Evolutionary conservation across 1,140 invertebrate species (phyloP).

Genomic region (Archivesica marissinica): DNA sequence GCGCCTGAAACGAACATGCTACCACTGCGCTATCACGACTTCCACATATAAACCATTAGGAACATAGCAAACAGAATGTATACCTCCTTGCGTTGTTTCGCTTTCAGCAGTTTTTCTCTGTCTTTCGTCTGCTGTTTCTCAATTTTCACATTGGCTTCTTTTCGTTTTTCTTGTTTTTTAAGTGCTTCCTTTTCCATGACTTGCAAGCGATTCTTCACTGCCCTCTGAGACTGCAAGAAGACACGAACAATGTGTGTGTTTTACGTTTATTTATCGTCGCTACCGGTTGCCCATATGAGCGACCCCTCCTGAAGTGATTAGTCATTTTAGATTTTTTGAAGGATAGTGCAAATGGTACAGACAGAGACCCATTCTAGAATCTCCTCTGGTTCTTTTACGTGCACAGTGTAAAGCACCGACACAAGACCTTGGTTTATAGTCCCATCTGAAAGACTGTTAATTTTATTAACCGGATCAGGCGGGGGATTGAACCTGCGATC

Average conservation of each 20-base stretch:
- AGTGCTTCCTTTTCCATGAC: conserved; percentile 73
- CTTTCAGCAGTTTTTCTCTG: conserved; percentile 70
- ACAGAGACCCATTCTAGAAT: too few species aligned
- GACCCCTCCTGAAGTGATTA: not conserved
- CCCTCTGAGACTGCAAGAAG: conserved; percentile 70
- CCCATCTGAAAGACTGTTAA: too few species aligned
- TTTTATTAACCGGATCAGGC: too few species aligned
- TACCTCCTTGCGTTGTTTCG: conserved; percentile 77
- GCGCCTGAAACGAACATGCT: too few species aligned
- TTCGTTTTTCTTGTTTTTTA: conserved; percentile 68
- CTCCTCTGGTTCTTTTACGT: too few species aligned
- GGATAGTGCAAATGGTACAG: too few species aligned
- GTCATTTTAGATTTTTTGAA: too few species aligned
- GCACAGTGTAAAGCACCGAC: too few species aligned
- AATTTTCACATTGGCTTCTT: conserved; percentile 68
- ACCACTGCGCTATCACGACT: too few species aligned
- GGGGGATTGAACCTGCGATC: too few species aligned
- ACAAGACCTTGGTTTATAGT: too few species aligned
- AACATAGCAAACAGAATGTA: conserved; percentile 59
- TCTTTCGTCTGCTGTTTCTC: conserved; percentile 73
- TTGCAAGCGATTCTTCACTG: conserved; percentile 73
- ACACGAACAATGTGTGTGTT: not conserved
- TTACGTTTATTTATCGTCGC: not conserved
- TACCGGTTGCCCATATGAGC: not conserved
- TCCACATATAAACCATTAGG: not conserved